Evolutionary conservation across 2,888 invertebrate genomes (phyloP).

Genomic region (Zele albiditarsus): DNA sequence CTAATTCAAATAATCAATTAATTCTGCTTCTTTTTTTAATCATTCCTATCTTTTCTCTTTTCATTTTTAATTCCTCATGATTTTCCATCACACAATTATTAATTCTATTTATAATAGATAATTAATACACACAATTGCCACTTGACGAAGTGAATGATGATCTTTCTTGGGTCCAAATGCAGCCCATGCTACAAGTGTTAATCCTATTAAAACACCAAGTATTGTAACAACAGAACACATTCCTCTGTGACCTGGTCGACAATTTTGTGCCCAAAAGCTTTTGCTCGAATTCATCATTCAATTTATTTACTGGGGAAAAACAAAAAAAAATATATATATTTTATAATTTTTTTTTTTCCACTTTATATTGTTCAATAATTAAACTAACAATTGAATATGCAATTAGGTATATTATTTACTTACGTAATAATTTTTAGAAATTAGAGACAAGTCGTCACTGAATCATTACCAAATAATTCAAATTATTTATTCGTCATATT

Average conservation of each 20-base stretch:
- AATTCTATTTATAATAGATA: background rate
- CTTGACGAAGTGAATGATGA: slow-evolving; percentile 54
- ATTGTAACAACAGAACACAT: slow-evolving; percentile 56
- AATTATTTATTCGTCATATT: background rate
- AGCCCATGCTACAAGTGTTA: slow-evolving; percentile 59
- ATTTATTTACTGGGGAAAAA: too few species aligned
- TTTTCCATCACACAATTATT: too few species aligned
- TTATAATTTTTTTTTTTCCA: slow-evolving; percentile 20
- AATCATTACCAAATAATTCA: background rate
- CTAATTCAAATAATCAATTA: too few species aligned
- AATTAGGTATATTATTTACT: too few species aligned
- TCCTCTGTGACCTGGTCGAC: slow-evolving; percentile 53
- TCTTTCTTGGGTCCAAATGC: slow-evolving; percentile 53
- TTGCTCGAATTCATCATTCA: slow-evolving; percentile 55
- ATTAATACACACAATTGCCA: slow-evolving; percentile 61
- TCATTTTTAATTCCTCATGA: too few species aligned
- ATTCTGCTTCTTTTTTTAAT: too few species aligned
- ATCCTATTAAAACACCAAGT: slow-evolving; percentile 57
- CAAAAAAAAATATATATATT: too few species aligned
- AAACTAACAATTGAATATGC: too few species aligned
- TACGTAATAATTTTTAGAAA: too few species aligned
- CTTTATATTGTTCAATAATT: too few species aligned
- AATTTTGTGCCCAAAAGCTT: slow-evolving; percentile 49
- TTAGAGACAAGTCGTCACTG: too few species aligned
- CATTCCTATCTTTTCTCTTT: too few species aligned